These are phyloP conservation scores for Crotalus helleri DNA, from an alignment of 2,113 vertebrate genomes.

Conservation along the genomic window DNA sequence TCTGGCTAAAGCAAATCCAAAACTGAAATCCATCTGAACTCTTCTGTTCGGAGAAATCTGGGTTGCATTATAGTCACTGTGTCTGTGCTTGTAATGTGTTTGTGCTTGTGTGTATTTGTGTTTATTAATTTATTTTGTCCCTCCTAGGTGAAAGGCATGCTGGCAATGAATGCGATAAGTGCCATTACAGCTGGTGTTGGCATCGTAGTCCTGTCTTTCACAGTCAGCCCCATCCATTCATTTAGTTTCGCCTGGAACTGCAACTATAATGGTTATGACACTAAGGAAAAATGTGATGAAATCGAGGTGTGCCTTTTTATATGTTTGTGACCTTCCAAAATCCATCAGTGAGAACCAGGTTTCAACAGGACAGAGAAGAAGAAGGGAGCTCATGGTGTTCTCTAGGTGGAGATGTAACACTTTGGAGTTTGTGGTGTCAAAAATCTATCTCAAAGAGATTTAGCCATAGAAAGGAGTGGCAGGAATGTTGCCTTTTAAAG, in stretches of 20 bases:
- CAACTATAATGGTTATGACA: background rate
- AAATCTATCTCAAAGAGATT: background rate
- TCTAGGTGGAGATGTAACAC: background rate
- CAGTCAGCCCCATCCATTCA: fast-evolving
- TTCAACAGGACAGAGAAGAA: background rate
- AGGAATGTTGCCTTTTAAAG: background rate
- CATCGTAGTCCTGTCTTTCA: background rate
- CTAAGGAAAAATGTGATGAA: background rate
- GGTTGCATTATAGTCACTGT: too few relatives aligned
- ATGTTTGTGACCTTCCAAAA: background rate
- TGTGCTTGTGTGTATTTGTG: background rate
- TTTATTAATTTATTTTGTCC: background rate
- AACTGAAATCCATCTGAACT: background rate
- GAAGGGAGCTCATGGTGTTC: background rate
- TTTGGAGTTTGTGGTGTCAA: background rate
- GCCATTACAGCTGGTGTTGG: background rate
- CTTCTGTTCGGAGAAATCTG: background rate
- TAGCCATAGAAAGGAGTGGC: background rate
- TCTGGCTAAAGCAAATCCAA: background rate
- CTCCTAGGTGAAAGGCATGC: constrained; percentile 15
- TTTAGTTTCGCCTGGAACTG: fast-evolving
- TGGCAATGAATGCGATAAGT: constrained; percentile 6
- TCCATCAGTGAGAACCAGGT: background rate
- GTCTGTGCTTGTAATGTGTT: background rate
- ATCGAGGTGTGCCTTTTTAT: background rate